phyloP scores from a whole-genome alignment of 2,113 vertebrate species.

The Monarcha castaneiventris region DNA sequence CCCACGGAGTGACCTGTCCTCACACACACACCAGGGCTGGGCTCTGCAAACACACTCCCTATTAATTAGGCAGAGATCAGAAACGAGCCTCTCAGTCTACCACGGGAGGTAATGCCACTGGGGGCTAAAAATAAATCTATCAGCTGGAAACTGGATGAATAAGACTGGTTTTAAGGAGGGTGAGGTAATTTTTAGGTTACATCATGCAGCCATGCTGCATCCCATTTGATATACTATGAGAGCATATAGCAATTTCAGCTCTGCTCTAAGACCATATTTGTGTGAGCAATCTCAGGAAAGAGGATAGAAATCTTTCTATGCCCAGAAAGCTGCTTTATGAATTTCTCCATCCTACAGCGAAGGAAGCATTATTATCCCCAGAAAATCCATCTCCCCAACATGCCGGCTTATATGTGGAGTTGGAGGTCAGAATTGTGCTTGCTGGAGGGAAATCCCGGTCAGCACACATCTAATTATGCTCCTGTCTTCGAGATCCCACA shows the following conservation, averaged over 20 bases:
- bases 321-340: not conserved
- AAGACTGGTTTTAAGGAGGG: constrained; percentile 11
- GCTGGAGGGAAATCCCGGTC: constrained; percentile 26
- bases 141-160: not conserved
- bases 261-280: not conserved
- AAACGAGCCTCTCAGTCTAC: not conserved
- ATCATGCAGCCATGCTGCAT: not conserved
- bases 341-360: not conserved
- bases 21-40: not conserved
- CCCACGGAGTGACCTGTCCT: not conserved
- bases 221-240: not conserved
- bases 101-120: not conserved
- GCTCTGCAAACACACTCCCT: not conserved
- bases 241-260: not conserved
- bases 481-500: not conserved
- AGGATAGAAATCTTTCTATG: not conserved
- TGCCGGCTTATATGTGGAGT: not conserved
- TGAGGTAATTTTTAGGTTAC: constrained; percentile 17
- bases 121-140: not conserved
- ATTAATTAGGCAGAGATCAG: not conserved
- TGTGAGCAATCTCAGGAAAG: not conserved
- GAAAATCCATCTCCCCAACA: not conserved
- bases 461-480: constrained; percentile 17
- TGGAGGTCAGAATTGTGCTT: not conserved
- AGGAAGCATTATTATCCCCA: not conserved